Percentiles rank a stretch among this genome's conserved stretches.
Conservation (phyloP, 2,797 vertebrate species). For the Microtus agrestis region DNA sequence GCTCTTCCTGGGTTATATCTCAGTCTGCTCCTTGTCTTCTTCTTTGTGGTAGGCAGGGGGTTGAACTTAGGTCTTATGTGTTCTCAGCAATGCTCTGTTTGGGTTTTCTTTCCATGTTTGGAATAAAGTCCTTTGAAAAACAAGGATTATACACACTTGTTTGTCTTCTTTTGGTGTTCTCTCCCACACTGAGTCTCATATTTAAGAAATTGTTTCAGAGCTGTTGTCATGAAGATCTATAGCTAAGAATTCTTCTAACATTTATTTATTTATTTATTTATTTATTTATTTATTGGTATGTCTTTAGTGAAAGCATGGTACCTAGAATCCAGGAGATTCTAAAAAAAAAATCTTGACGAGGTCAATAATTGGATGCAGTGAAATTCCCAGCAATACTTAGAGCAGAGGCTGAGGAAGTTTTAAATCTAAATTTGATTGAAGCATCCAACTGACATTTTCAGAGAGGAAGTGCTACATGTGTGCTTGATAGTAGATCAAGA, state of each 20-base stretch:
- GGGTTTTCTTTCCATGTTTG: background rate
- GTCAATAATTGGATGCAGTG: background rate
- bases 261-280: background rate
- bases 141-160: background rate
- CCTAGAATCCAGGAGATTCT: background rate
- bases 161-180: background rate
- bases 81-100: background rate
- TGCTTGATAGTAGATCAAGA: background rate
- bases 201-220: background rate
- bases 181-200: background rate
- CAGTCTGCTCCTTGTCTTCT: too few species aligned
- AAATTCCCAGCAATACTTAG: background rate
- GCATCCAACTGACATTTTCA: background rate
- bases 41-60: too few species aligned
- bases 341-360: background rate
- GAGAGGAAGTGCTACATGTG: background rate
- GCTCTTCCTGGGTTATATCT: background rate
- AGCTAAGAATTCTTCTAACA: background rate
- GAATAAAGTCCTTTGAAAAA: background rate
- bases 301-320: background rate
- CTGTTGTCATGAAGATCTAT: background rate
- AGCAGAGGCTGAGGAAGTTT: background rate
- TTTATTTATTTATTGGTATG: background rate
- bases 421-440: background rate
- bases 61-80: background rate